Base-by-base conservation (phyloP, 2,888 invertebrate species). In the Unio delphinus region DNA sequence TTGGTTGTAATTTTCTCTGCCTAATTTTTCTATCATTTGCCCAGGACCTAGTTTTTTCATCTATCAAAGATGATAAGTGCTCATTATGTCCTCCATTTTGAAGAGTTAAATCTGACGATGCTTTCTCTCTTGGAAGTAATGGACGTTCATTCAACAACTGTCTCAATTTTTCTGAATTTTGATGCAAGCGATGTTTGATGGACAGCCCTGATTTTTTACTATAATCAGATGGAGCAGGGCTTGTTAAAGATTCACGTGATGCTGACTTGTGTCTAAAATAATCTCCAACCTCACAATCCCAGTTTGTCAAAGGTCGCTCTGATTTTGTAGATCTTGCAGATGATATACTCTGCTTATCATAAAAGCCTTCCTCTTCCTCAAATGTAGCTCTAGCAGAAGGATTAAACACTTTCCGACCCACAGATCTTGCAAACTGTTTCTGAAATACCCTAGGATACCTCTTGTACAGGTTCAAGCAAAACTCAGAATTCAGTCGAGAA, bases 391-490 rank as follows among this genome's bases (percentile, higher is more conserved):
- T 78, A 18, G 69, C 70, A 8, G 74, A 70, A 3, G 80, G 74
- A 63, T 76, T 80, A 23, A 81, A 81, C 56, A 81, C 45, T 68
- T 67, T 68, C 20, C 80, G 63, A 8, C 73, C 72, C 34, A 68
- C 61, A 11, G 73, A 68, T 30, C 77, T 65, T 23, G 71, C 61
- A 55, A 69, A 62, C n/a, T 65, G 65, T 61, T 73, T 68, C 15
- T 73, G 73, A 57, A 80, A 81, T 61, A 79, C 75, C 58, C 76
- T 72, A 15, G 83, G 81, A 64, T 81, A 83, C 55, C 74, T 77
- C 60, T 73, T 70, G 58, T 75, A 74, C 55, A 83, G 72, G 6
- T 75, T 75, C 55, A 74, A 67, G 61, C 75, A 79, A 55, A 79
- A 80, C 34, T 76, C 68, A 15, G 79, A 74, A 56, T 72, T 67